phyloP scores from a whole-genome alignment of 2,113 vertebrate species.

The Nicator chloris region DNA sequence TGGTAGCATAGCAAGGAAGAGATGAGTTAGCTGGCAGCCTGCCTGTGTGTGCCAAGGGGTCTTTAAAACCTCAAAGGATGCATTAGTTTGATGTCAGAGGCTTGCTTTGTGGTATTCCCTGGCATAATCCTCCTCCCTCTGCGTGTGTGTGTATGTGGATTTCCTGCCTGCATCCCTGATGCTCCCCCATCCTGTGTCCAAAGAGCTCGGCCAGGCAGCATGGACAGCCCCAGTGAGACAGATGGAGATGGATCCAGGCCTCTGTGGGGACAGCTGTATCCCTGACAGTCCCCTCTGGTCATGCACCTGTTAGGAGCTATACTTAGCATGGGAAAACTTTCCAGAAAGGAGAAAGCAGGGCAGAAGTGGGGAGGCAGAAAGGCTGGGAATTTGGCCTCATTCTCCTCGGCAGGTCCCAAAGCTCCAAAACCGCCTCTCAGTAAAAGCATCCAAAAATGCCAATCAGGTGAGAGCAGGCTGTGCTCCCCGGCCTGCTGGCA shows the following conservation, averaged over 20 bases:
- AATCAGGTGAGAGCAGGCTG: not conserved
- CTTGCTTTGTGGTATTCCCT: not conserved
- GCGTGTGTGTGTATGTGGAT: not conserved
- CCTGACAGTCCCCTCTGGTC: conserved; percentile 40
- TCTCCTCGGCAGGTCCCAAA: not conserved
- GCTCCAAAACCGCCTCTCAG: not conserved
- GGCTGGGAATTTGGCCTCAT: not conserved
- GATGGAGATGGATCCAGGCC: conserved; percentile 53
- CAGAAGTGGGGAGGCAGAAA: not conserved
- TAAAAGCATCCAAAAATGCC: not conserved
- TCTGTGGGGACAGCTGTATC: conserved; percentile 63
- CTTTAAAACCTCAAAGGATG: conserved; percentile 37
- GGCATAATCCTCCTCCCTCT: not conserved
- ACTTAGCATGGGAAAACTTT: conserved; percentile 66
- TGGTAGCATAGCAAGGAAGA: conserved; percentile 1
- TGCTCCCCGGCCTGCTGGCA: not conserved
- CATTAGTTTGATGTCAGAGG: conserved; percentile 35
- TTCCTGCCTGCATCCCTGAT: not conserved
- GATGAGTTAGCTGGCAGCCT: conserved; percentile 42
- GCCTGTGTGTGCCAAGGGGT: not conserved
- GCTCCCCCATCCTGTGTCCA: not conserved
- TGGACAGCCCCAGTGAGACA: conserved; percentile 16
- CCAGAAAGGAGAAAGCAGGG: conserved; percentile 28
- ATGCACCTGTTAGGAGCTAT: conserved; percentile 72
- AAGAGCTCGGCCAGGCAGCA: not conserved